These are phyloP conservation scores for Chiloscyllium punctatum DNA, from an alignment of 2,797 vertebrate species.

Conservation along the genomic window DNA sequence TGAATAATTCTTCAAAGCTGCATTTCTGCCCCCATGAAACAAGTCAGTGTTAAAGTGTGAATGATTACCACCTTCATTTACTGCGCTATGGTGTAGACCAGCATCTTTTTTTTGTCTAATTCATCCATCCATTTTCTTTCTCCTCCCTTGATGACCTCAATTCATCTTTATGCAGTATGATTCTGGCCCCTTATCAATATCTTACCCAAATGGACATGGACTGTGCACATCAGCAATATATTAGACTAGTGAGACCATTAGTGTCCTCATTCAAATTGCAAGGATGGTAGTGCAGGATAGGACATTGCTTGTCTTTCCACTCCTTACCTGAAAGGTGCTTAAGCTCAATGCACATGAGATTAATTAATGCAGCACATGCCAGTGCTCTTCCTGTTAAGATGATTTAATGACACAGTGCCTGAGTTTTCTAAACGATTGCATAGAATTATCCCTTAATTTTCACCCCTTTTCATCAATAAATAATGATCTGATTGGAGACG, in stretches of 20 bases:
- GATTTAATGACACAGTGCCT: not conserved
- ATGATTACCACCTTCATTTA: not conserved
- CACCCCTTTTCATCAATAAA: not conserved
- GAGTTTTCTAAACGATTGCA: not conserved
- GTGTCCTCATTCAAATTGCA: not conserved
- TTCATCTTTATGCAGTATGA: not conserved
- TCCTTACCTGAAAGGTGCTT: not conserved
- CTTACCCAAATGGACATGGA: not conserved
- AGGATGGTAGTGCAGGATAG: not conserved
- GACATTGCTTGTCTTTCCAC: not conserved
- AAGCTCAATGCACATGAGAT: not conserved
- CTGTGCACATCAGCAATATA: not conserved
- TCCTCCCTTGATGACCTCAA: not conserved
- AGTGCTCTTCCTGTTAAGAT: not conserved
- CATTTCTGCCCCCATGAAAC: not conserved
- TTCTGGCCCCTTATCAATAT: not conserved
- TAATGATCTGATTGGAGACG: not conserved
- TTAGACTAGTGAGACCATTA: not conserved
- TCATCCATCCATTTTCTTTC: not conserved
- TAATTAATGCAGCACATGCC: not conserved
- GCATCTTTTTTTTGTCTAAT: not conserved
- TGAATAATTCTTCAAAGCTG: not conserved
- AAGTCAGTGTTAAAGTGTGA: not conserved
- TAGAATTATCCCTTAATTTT: not conserved
- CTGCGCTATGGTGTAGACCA: not conserved